These are phyloP conservation scores for Thunnus maccoyii DNA, from an alignment of 2,113 vertebrate species.

Conservation along the genomic window DNA sequence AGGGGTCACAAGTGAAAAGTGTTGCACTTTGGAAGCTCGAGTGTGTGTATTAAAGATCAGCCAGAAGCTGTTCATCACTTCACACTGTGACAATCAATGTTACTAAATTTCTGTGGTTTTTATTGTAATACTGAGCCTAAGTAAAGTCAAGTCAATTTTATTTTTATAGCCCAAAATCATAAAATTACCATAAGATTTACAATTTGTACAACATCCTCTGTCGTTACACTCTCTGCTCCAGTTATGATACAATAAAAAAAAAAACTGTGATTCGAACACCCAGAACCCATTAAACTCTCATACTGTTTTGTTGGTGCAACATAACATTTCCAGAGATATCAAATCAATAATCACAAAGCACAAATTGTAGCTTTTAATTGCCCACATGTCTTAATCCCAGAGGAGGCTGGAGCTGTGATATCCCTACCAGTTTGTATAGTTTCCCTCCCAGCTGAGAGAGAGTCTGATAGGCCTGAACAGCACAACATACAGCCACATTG, in stretches of 20 bases:
- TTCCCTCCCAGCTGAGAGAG: slow-evolving; percentile 15
- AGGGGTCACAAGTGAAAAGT: slow-evolving; percentile 1
- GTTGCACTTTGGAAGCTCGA: slow-evolving; percentile 1
- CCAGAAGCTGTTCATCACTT: not conserved
- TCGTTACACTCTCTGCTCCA: not conserved
- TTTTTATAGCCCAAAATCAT: not conserved
- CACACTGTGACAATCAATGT: slow-evolving; percentile 14
- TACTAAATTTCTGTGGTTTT: not conserved
- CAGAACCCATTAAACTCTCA: not conserved
- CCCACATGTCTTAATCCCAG: not conserved
- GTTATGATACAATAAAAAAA: not conserved
- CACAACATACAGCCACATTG: slow-evolving; percentile 37
- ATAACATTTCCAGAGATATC: slow-evolving; percentile 17
- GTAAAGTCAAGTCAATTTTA: not conserved
- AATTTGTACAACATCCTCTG: not conserved
- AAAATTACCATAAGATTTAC: not conserved
- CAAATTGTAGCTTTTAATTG: slow-evolving; percentile 1
- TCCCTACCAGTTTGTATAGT: not conserved
- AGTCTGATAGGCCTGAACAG: slow-evolving; percentile 33
- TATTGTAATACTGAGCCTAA: not conserved
- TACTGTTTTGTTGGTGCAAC: not conserved
- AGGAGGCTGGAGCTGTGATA: slow-evolving; percentile 12
- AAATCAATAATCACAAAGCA: slow-evolving; percentile 13
- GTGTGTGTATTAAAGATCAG: slow-evolving; percentile 9
- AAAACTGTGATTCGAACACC: not conserved